Conservation (phyloP, 2,797 vertebrate species). For the Gobionotothen gibberifrons region DNA sequence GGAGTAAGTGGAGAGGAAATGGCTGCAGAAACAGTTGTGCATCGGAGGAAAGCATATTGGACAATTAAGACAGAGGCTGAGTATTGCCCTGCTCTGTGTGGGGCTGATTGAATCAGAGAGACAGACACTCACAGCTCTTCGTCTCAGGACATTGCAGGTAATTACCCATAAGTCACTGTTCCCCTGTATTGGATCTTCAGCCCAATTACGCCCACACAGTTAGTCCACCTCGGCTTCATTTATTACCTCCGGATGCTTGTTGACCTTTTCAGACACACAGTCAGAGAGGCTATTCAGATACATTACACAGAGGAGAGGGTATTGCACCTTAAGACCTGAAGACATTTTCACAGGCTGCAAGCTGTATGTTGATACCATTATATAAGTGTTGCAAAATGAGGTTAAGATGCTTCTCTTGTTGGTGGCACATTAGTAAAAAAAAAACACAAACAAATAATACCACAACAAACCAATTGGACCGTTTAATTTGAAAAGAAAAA, state of each 20-base stretch:
- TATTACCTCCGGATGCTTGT: conserved; percentile 81
- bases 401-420: background rate
- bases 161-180: conserved; percentile 86
- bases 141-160: conserved; percentile 87
- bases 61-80: conserved; percentile 84
- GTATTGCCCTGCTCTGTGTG: conserved; percentile 82
- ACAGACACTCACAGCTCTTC: conserved; percentile 80
- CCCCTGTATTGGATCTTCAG: conserved; percentile 82
- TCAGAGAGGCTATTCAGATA: conserved; percentile 66
- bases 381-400: background rate
- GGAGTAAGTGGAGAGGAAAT: conserved; percentile 63
- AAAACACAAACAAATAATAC: background rate
- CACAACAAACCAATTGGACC: background rate
- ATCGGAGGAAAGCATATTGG: conserved; percentile 81
- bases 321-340: conserved; percentile 39
- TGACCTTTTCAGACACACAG: conserved; percentile 83
- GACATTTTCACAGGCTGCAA: conserved; percentile 25
- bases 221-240: conserved; percentile 73
- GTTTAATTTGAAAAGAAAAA: background rate
- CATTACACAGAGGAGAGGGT: conserved; percentile 54
- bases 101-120: conserved; percentile 84
- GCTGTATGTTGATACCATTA: background rate
- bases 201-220: conserved; percentile 83
- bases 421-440: background rate
- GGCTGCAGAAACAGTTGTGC: conserved; percentile 68